Percentiles rank a stretch among this genome's conserved stretches.
Conservation (phyloP, 1,140 invertebrate species). For the Potamilus streckersoni region DNA sequence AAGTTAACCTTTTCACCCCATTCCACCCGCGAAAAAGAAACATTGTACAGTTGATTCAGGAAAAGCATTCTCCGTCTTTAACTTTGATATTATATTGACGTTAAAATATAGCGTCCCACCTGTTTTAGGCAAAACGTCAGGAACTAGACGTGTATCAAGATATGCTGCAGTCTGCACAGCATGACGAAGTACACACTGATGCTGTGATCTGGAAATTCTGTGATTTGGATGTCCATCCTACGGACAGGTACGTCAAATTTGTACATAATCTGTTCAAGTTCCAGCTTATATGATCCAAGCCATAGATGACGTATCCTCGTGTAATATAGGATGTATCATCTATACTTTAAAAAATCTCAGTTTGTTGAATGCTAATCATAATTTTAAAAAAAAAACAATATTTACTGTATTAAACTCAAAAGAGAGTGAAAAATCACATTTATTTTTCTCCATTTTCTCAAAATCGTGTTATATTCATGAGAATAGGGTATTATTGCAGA, state of each 20-base stretch:
- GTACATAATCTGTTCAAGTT: neutral
- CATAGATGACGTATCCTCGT: neutral
- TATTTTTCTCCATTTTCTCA: neutral
- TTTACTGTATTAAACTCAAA: neutral
- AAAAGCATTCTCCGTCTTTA: too few relatives aligned
- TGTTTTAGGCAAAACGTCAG: constrained; percentile 35
- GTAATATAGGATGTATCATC: neutral
- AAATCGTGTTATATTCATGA: neutral
- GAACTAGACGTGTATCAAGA: constrained; percentile 48
- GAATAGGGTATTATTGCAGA: neutral
- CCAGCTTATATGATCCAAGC: neutral
- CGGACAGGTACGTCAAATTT: constrained; percentile 45
- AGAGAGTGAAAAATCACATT: neutral
- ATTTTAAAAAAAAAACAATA: neutral
- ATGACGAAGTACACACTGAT: constrained; percentile 47
- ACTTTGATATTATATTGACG: too few relatives aligned
- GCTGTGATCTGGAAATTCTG: constrained; percentile 63
- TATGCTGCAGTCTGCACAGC: constrained; percentile 38
- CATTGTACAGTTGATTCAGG: too few relatives aligned
- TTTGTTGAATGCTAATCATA: neutral
- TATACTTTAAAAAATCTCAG: neutral
- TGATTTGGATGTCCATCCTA: constrained; percentile 53
- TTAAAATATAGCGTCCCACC: neutral
- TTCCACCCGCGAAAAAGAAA: too few relatives aligned
- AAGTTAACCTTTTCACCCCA: too few relatives aligned